These are phyloP conservation scores for Periophthalmus magnuspinnatus DNA, from an alignment of 2,797 vertebrate species.

Conservation along the genomic window DNA sequence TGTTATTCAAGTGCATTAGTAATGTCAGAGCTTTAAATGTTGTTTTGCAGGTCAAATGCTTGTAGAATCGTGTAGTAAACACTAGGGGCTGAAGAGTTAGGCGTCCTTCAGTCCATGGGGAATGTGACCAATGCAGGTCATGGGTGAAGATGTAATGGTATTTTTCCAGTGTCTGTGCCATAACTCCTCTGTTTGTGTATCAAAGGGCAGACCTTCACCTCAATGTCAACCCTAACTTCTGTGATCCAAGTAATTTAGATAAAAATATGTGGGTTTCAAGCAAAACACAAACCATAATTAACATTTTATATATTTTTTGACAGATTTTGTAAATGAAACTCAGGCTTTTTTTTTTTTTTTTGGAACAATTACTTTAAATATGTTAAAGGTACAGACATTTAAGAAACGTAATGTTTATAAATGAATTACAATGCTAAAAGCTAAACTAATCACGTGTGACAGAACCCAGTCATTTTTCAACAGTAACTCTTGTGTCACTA, in stretches of 20 bases:
- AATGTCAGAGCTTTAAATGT: neutral
- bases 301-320: neutral
- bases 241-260: neutral
- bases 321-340: neutral
- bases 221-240: conserved; percentile 1
- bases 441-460: neutral
- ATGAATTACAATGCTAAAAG: neutral
- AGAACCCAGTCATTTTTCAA: neutral
- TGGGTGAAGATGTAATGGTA: conserved; percentile 69
- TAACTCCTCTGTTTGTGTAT: conserved; percentile 41
- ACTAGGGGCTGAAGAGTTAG: conserved; percentile 24
- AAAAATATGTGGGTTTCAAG: neutral
- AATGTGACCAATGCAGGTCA: conserved; percentile 74
- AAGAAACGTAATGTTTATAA: neutral
- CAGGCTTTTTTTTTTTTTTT: too few species aligned
- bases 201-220: conserved; percentile 34
- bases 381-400: neutral
- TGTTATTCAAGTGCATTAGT: neutral
- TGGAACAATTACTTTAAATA: neutral
- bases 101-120: conserved; percentile 59
- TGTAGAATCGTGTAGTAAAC: conserved; percentile 38
- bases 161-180: conserved; percentile 72
- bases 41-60: neutral
- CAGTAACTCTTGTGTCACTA: neutral
- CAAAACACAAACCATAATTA: neutral